A percentile compares a stretch with the other conserved stretches of the same genome.
phyloP scores from a whole-genome alignment of 1,140 invertebrate genomes.

The Ceratosolen solmsi region DNA sequence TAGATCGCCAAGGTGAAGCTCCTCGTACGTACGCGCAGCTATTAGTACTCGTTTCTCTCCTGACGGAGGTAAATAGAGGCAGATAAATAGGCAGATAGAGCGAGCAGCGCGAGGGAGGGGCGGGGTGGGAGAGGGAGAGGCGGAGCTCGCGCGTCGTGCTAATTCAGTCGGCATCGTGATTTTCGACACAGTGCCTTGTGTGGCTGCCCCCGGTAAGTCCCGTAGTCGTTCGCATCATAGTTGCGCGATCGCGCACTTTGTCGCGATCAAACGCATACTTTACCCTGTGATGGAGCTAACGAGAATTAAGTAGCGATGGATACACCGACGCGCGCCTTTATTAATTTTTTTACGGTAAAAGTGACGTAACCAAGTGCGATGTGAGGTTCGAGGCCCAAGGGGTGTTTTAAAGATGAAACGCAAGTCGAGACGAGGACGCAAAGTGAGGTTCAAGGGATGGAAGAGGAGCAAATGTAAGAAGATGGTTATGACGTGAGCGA shows the following conservation, averaged over 20 bases:
- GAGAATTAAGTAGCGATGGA: neutral
- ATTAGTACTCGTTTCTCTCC: constrained; percentile 2
- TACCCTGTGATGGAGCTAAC: neutral
- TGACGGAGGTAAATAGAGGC: neutral
- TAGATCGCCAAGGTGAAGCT: constrained; percentile 47
- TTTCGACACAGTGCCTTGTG: neutral
- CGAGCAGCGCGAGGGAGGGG: too few relatives aligned
- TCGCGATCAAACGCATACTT: neutral
- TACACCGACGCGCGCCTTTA: neutral
- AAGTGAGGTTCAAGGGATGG: neutral
- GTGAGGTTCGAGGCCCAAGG: neutral
- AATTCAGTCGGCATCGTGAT: constrained; percentile 36
- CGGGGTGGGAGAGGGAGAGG: too few relatives aligned
- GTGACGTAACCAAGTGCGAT: neutral
- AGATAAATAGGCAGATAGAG: neutral
- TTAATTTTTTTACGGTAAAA: neutral
- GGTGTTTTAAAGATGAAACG: constrained; percentile 27
- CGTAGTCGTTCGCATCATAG: too few relatives aligned
- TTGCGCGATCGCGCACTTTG: neutral
- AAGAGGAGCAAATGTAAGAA: neutral
- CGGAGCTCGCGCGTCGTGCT: constrained; percentile 7
- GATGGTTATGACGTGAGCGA: neutral
- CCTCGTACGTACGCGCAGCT: neutral
- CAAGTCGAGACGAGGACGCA: constrained; percentile 22
- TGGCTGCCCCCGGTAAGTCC: neutral